Evolutionary conservation across 2,888 invertebrate genomes (phyloP), one percentile per base, ranked within the genome.

Genomic region (Melinaea menophilus): DNA sequence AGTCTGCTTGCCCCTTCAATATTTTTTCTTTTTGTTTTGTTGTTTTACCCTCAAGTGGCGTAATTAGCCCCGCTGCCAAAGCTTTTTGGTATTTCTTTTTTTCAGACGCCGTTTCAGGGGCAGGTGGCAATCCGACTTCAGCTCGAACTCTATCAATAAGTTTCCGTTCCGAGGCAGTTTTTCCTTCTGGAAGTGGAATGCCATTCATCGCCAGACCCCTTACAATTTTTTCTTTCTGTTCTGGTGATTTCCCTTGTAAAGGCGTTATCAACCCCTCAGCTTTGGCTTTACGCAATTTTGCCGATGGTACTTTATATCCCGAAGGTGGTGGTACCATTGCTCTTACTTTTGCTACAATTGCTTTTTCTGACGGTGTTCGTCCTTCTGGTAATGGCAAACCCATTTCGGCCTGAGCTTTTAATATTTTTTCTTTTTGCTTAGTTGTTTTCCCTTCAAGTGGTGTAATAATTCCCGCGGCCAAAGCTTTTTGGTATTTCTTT

Each of bases 101-200:
- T 5, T 65, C 61, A 1, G 66, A 41, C 13, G 67, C 46, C 3
- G 74, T 68, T 60, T 72, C 72, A 0, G 79, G 75, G 64, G 73
- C 72, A 9, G 75, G 72, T 7, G 78, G 75, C 4, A 78, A 58
- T 5, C 76, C 76, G 33, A 79, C 3, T 31, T 79, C 77, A 51
- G 69, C 65, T 31, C 76, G 69, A 3, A 80, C 70, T 68, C 76
- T 77, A 1, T 72, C 69, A 0, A 77, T 68, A 0, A 80, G 22
- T 41, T 76, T 72, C 56, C 72, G 75, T 46, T 78, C 81, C 0
- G 80, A 80, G 0, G 70, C 22, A 1, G 79, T 77, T 72, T 76
- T 75, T 0, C 63, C 78, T 56, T 76, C 75, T 2, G 79, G 79
- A 2, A 81, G 64, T 0, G 74, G 74, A 2, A 78, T 31, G 0